Evolutionary conservation across 2,113 vertebrate species (phyloP), one percentile per base, ranked within the genome.

Genomic region (Sterna hirundo): DNA sequence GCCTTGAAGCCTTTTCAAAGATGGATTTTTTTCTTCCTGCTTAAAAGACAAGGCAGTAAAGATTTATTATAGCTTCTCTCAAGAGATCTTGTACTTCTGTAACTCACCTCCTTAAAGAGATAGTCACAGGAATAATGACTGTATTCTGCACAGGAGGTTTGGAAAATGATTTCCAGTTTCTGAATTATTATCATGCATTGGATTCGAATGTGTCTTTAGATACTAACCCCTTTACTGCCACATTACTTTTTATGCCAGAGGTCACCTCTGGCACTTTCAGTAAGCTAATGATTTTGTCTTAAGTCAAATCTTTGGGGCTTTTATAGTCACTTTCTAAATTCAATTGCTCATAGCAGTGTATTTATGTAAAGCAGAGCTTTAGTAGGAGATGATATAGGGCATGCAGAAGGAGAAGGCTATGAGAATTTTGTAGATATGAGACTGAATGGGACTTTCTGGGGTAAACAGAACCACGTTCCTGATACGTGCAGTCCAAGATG

Each of bases 31-130:
- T 91, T 96, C 88, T 96, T 87, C 72, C 90, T 97, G 69, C 77
- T 96, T 98, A 90, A 96, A 97, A 98, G 94, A 91, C 51, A 94
- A 96, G 74, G 94, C 93, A 95, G 83, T 85, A 90, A 96, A 97
- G 94, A 98, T 97, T 97, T 98, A 97, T 96, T 97, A 58, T 85
- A 96, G 93, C 72, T 93, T 66, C 38, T 97, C 83, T 96, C 91
- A 78, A 78, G 96, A 97, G 95, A 86, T 57, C 58, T 91, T 23
- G 23, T 81, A 38, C 18, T 88, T 96, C 60, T 92, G 91, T 97
- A 97, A 93, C 88, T 92, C 72, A 86, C 83, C 55, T 81, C 34
- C 65, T 97, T 97, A 96, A 97, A 97, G 96, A 96, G 76, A 64
- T 38, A 96, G 93, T 96, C 93, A 69, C 78, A 96, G 86, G 79